Evolutionary conservation across 53 echinoderm and acorn worm species (phyloP), one percentile per base, ranked within the genome.

Genomic region (Holothuria leucospilota): DNA sequence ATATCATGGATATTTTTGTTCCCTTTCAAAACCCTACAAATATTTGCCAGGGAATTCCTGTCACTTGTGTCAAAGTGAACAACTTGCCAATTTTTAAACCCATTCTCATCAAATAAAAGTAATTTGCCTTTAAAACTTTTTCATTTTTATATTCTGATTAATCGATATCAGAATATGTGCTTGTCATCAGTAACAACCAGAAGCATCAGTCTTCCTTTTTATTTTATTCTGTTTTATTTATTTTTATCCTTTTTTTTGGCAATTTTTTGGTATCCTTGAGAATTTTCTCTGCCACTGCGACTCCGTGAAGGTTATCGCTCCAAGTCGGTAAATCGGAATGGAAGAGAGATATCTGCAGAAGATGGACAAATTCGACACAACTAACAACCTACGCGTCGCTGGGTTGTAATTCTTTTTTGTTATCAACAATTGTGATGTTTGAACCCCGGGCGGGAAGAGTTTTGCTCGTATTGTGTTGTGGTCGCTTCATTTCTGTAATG

Each of bases 401-500:
- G 49, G 15, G 49, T 53, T 52, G 46, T 75, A 75, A 75, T 75
- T 75, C 23, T 75, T 52, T 75, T 68, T 49, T 49, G 25, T 75
- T 28, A 20, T 49, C 49, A 75, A 75, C 52, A 52, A 75, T 75
- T 51, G 75, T 75, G 49, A 75, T 51, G 51, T 75, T 51, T 75
- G 75, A 75, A 75, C 75, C 75, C 52, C 21, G 27, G 75, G 75
- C 75, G 75, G 52, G 52, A 14, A 49, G 24, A 20, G 49, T 75
- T n/a, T 75, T 18, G 27, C 52, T 49, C 21, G 23, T 27, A 75
- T 75, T 75, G 75, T 75, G 13, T 51, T 26, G 46, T 26, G 49
- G 23, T 39, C 41, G n/a, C 23, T 49, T 75, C 75, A 75, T 75
- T 75, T 75, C 75, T 75, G 75, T 75, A 75, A 75, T 75, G 75